phyloP scores from a whole-genome alignment of 2,888 invertebrate species.

The Ectemnius lituratus region DNA sequence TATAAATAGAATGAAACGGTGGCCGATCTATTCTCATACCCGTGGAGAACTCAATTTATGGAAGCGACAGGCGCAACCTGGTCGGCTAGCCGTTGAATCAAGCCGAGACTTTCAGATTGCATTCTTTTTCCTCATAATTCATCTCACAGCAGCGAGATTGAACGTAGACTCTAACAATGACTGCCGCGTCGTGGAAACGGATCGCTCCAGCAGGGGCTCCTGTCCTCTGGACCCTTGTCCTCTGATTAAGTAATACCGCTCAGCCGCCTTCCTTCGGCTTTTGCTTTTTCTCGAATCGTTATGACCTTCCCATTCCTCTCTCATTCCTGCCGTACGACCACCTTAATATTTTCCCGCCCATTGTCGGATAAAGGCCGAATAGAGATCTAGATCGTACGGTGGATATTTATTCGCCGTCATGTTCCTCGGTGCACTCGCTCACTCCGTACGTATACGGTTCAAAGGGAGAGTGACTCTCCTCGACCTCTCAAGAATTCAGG shows the following conservation, averaged over 20 bases:
- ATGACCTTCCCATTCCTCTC: neutral
- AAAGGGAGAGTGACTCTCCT: neutral
- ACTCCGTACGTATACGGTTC: neutral
- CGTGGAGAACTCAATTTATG: slow-evolving; percentile 30
- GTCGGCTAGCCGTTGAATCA: neutral
- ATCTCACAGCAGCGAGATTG: slow-evolving; percentile 22
- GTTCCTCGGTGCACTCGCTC: neutral
- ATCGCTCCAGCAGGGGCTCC: slow-evolving; percentile 19
- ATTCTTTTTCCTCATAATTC: slow-evolving; percentile 19
- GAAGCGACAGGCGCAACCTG: slow-evolving; percentile 20
- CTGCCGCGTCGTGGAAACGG: slow-evolving; percentile 36
- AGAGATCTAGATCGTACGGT: slow-evolving; percentile 14
- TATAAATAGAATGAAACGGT: slow-evolving; percentile 48
- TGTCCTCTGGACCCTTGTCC: slow-evolving; percentile 20
- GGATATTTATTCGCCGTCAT: neutral
- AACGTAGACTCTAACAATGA: slow-evolving; percentile 24
- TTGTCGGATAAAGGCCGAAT: slow-evolving; percentile 19
- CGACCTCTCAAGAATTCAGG: neutral
- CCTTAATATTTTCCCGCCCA: slow-evolving; percentile 24
- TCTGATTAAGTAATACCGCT: slow-evolving; percentile 45
- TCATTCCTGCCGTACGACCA: neutral
- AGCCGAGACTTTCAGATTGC: slow-evolving; percentile 2
- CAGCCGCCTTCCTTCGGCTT: slow-evolving; percentile 13
- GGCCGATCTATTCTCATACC: slow-evolving; percentile 33
- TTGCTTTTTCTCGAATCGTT: neutral